These are phyloP conservation scores for Amazona ochrocephala DNA, from an alignment of 2,797 vertebrate genomes.

Conservation along the genomic window DNA sequence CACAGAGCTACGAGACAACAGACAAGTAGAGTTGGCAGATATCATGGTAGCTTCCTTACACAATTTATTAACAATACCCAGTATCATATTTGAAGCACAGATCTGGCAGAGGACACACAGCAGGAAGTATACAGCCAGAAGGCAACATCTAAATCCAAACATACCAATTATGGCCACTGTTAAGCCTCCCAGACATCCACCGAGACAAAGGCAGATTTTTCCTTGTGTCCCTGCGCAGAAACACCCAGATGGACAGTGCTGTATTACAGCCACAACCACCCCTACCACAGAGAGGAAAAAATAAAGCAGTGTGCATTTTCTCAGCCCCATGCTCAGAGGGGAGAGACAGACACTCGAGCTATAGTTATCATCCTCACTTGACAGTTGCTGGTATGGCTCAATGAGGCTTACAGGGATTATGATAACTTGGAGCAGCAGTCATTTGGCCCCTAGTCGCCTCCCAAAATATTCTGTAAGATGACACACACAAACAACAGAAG, in stretches of 20 bases:
- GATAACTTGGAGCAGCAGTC: constrained; percentile 51
- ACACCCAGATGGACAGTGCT: not conserved
- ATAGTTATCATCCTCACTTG: constrained; percentile 51
- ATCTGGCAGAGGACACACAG: not conserved
- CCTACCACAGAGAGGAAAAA: not conserved
- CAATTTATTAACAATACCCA: not conserved
- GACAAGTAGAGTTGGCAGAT: not conserved
- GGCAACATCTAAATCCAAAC: not conserved
- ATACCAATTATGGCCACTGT: not conserved
- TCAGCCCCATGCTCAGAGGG: not conserved
- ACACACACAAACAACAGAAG: constrained; percentile 64
- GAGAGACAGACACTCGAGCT: constrained; percentile 25
- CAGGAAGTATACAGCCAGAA: not conserved
- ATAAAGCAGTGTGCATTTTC: not conserved
- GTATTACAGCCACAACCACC: not conserved
- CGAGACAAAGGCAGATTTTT: not conserved
- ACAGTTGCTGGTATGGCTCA: constrained; percentile 62
- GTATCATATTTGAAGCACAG: not conserved
- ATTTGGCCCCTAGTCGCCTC: constrained; percentile 41
- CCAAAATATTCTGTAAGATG: constrained; percentile 68
- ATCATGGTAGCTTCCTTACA: not conserved
- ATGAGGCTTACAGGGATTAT: constrained; percentile 56
- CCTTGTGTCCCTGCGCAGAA: not conserved
- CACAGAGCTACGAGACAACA: not conserved
- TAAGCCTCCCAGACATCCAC: not conserved